Conservation (phyloP, 2,888 invertebrate species). For the Ernsta delagoae region DNA sequence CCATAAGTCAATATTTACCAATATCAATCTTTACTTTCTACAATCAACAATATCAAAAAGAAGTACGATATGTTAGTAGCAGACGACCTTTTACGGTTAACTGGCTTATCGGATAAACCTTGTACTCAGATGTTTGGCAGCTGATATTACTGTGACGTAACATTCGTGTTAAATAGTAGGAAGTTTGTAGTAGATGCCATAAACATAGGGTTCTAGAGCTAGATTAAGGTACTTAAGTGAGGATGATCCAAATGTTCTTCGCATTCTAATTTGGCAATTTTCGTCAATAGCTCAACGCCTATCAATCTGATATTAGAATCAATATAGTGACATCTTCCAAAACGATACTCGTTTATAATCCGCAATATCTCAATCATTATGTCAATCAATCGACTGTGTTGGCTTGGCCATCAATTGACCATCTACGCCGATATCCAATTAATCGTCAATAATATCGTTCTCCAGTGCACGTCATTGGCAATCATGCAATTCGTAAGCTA, state of each 20-base stretch:
- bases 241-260: too few relatives aligned
- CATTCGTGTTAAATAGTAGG: neutral
- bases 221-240: too few relatives aligned
- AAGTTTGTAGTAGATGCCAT: neutral
- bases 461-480: conserved; percentile 13
- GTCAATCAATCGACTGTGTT: neutral
- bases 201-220: neutral
- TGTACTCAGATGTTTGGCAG: neutral
- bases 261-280: too few relatives aligned
- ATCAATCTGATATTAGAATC: neutral
- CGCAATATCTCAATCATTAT: conserved; percentile 1
- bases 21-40: too few relatives aligned
- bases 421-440: conserved; percentile 14
- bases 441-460: neutral
- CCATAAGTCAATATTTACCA: too few relatives aligned
- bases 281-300: too few relatives aligned
- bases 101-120: conserved; percentile 7
- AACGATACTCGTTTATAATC: neutral
- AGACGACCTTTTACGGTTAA: neutral
- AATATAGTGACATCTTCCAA: neutral
- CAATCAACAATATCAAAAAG: too few relatives aligned
- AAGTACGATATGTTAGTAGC: too few relatives aligned
- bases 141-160: neutral
- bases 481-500: conserved; percentile 23
- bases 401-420: neutral